Conservation (phyloP, 2,888 invertebrate genomes). For the Temnothorax rugatulus region DNA sequence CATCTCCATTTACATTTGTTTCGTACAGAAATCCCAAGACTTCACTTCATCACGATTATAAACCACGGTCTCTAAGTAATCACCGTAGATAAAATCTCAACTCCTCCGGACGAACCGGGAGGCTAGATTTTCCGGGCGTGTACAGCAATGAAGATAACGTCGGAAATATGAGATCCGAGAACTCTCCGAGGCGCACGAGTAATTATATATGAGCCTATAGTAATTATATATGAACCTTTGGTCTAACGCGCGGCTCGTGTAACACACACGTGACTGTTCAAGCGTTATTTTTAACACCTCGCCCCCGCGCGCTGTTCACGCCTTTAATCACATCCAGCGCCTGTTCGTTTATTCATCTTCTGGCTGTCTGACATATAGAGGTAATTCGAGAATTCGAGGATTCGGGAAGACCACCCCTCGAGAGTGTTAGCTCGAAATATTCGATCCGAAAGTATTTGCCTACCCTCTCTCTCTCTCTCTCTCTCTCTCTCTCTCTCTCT, state of each 20-base stretch:
- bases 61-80: conserved; percentile 17
- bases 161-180: conserved; percentile 21
- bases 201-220: conserved; percentile 19
- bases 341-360: conserved; percentile 2
- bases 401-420: conserved; percentile 43
- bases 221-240: background rate
- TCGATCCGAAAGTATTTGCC: conserved; percentile 66
- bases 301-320: background rate
- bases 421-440: conserved; percentile 62
- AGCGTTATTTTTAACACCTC: conserved; percentile 14
- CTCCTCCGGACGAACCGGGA: background rate
- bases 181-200: background rate
- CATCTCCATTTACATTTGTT: conserved; percentile 31
- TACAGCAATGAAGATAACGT: conserved; percentile 2
- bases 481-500: conserved; percentile 38
- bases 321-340: conserved; percentile 11
- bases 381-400: conserved; percentile 14
- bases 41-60: conserved; percentile 30
- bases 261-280: background rate
- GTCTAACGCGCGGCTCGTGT: background rate
- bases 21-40: conserved; percentile 12
- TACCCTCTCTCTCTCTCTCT: background rate
- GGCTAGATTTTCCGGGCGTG: background rate
- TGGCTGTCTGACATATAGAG: background rate
- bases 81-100: conserved; percentile 36